A percentile compares a stretch with the other conserved stretches of the same genome.
phyloP scores from a whole-genome alignment of 2,888 invertebrate species.

The Nomada ferruginata region DNA sequence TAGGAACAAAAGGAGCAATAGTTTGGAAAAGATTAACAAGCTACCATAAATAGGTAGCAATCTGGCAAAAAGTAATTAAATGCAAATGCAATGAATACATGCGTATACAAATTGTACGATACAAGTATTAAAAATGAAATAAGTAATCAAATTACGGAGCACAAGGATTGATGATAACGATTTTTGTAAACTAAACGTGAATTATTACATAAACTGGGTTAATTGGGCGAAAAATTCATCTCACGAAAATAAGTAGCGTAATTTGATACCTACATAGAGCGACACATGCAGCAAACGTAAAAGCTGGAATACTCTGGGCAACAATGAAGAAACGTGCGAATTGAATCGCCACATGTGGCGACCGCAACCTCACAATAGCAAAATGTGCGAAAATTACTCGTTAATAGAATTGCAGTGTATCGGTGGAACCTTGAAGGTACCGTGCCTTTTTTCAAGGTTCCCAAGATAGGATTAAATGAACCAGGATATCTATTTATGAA shows the following conservation, averaged over 20 bases:
- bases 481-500: conserved; percentile 1
- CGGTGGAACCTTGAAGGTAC: conserved; percentile 53
- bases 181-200: background rate
- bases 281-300: conserved; percentile 8
- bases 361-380: conserved; percentile 49
- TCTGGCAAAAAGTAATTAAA: too few species aligned
- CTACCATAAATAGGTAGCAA: too few species aligned
- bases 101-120: too few species aligned
- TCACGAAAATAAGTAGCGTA: background rate
- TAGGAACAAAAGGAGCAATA: background rate
- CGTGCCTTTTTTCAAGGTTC: conserved; percentile 40
- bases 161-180: too few species aligned
- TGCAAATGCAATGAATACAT: background rate
- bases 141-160: background rate
- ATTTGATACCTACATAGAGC: background rate
- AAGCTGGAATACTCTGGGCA: background rate
- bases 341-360: conserved; percentile 57
- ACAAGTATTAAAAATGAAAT: background rate
- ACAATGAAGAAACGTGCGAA: conserved; percentile 58
- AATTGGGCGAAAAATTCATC: background rate
- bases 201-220: background rate
- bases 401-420: conserved; percentile 46
- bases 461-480: conserved; percentile 20
- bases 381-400: conserved; percentile 64
- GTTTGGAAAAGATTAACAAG: too few species aligned